Conservation (phyloP, 64 coral and sea anemone species). For the Porites lutea region DNA sequence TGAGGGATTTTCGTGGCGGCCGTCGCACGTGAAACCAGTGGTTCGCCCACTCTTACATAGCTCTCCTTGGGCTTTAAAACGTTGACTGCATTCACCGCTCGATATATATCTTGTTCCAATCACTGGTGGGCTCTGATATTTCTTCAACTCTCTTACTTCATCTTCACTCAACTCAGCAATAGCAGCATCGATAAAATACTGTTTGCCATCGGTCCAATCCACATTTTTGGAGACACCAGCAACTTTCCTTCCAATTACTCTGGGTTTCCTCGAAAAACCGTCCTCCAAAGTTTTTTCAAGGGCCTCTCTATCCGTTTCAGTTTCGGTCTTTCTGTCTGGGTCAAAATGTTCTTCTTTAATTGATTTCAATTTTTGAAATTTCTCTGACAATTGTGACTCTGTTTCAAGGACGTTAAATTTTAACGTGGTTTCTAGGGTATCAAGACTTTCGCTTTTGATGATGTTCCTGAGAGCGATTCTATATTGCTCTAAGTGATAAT, state of each 20-base stretch:
- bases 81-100: not conserved
- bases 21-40: not conserved
- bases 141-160: not conserved
- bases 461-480: not conserved
- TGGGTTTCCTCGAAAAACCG: not conserved
- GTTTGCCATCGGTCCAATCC: not conserved
- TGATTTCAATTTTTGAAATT: not conserved
- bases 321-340: not conserved
- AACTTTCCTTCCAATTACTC: not conserved
- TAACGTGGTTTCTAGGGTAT: no score
- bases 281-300: not conserved
- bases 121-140: not conserved
- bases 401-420: not conserved
- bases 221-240: not conserved
- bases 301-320: not conserved
- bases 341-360: not conserved
- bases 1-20: not conserved
- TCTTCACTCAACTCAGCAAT: conserved; percentile 11
- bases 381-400: not conserved
- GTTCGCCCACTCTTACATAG: conserved; percentile 18
- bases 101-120: not conserved
- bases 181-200: conserved; percentile 21
- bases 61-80: not conserved
- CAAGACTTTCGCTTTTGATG: not conserved
- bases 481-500: not conserved